Conservation (phyloP, 1,140 invertebrate species). For the Leptinotarsa lineolata region DNA sequence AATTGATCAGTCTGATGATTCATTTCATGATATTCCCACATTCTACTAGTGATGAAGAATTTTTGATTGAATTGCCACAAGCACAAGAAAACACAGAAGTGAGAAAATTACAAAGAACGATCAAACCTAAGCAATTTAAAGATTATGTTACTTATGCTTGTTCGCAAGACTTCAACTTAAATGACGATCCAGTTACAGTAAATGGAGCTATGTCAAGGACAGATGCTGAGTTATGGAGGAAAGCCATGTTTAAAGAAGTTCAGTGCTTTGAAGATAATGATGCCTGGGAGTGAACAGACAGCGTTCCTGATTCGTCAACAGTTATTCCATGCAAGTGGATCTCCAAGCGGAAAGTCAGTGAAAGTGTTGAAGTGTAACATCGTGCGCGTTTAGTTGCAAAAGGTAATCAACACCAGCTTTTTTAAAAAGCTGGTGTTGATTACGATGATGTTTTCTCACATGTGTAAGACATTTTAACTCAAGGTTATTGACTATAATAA, state of each 20-base stretch:
- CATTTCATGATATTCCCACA: constrained; percentile 18
- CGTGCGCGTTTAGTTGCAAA: constrained; percentile 50
- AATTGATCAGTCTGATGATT: constrained; percentile 7
- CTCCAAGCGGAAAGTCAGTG: constrained; percentile 50
- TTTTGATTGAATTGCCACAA: too few species aligned
- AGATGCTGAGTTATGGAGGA: constrained; percentile 33
- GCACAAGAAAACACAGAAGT: too few species aligned
- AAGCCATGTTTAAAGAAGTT: constrained; percentile 42
- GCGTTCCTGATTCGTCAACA: constrained; percentile 33
- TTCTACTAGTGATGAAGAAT: constrained; percentile 14
- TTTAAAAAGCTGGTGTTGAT: constrained; percentile 49
- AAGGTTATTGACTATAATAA: constrained; percentile 26
- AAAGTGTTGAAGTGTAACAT: constrained; percentile 42
- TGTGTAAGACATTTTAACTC: constrained; percentile 51
- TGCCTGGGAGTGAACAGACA: constrained; percentile 49
- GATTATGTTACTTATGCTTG: too few species aligned
- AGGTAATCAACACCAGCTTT: constrained; percentile 54
- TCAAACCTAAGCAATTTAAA: not conserved
- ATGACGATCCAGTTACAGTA: constrained; percentile 33
- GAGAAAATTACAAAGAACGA: constrained; percentile 3
- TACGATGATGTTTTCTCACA: constrained; percentile 50
- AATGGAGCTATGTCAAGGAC: too few species aligned
- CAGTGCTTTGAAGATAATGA: constrained; percentile 49
- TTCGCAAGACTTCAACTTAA: not conserved
- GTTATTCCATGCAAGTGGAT: constrained; percentile 55